These are phyloP conservation scores for Lomographa bimaculata DNA, from an alignment of 2,888 invertebrate genomes.

Conservation along the genomic window DNA sequence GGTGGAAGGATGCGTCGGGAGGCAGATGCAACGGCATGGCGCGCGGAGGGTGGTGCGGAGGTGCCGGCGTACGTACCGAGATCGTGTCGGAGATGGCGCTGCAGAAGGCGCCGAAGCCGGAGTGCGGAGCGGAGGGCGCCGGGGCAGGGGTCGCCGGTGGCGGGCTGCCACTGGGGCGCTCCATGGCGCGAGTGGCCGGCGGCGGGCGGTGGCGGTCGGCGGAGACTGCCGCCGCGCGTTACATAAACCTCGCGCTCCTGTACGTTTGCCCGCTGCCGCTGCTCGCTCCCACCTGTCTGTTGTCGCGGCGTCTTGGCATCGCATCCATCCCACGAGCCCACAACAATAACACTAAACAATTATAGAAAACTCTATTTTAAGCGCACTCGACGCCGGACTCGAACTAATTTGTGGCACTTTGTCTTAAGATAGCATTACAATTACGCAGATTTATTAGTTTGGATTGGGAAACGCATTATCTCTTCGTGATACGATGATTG, in stretches of 20 bases:
- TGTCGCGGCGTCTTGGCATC: conserved; percentile 77
- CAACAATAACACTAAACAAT: conserved; percentile 80
- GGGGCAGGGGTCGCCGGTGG: conserved; percentile 52
- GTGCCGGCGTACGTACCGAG: conserved; percentile 68
- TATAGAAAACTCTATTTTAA: conserved; percentile 73
- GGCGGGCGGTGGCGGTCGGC: conserved; percentile 57
- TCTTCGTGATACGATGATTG: not conserved
- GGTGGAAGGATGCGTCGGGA: conserved; percentile 60
- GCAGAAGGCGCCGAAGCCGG: conserved; percentile 80
- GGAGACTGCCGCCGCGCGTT: conserved; percentile 72
- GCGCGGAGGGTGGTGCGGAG: conserved; percentile 43
- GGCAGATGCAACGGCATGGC: too few species aligned
- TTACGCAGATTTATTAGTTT: conserved; percentile 17
- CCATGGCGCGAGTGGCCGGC: conserved; percentile 63
- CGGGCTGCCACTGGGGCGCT: conserved; percentile 63
- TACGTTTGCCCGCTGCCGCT: conserved; percentile 47
- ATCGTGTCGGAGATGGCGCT: conserved; percentile 78
- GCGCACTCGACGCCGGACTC: conserved; percentile 54
- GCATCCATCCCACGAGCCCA: conserved; percentile 68
- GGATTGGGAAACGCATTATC: not conserved
- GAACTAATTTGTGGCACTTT: conserved; percentile 59
- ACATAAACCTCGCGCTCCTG: conserved; percentile 62
- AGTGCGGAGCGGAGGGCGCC: conserved; percentile 45
- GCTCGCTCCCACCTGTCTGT: conserved; percentile 75
- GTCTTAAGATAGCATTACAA: conserved; percentile 43